Evolutionary conservation across 2,797 vertebrate species (phyloP).

Genomic region (Melanotaenia parkinsoni): DNA sequence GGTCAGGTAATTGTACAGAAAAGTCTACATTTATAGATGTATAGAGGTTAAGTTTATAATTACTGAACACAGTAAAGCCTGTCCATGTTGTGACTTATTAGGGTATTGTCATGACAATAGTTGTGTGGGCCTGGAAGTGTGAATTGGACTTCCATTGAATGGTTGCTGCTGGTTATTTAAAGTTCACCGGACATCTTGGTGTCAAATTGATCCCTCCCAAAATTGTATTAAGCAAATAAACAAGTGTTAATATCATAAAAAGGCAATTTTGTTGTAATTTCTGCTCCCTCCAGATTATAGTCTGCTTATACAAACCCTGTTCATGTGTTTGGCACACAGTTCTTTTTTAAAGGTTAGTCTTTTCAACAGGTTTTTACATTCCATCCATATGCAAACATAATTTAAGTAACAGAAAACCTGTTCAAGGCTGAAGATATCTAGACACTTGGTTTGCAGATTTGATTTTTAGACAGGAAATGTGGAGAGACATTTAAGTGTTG

Average conservation of each 20-base stretch:
- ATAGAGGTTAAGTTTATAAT: slow-evolving; percentile 55
- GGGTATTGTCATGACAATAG: background rate
- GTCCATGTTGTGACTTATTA: slow-evolving; percentile 22
- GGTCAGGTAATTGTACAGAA: slow-evolving; percentile 65
- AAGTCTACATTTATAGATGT: slow-evolving; percentile 54
- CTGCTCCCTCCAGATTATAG: background rate
- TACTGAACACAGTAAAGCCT: slow-evolving; percentile 30
- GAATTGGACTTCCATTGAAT: slow-evolving; percentile 6
- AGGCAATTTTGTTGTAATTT: background rate
- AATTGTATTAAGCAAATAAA: background rate
- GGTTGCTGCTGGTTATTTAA: slow-evolving; percentile 21
- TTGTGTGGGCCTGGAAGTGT: background rate
- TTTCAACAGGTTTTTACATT: background rate
- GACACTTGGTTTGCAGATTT: background rate
- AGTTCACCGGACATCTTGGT: slow-evolving; percentile 9
- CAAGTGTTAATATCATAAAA: slow-evolving; percentile 3
- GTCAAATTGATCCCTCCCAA: background rate
- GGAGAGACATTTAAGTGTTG: background rate
- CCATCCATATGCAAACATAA: background rate
- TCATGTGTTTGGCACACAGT: background rate
- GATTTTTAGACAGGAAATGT: background rate
- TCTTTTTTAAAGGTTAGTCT: background rate
- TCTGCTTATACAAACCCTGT: no score
- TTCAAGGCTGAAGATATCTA: background rate
- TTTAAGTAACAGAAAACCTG: background rate